phyloP scores from a whole-genome alignment of 1,140 invertebrate species.

The Pissodes strobi region DNA sequence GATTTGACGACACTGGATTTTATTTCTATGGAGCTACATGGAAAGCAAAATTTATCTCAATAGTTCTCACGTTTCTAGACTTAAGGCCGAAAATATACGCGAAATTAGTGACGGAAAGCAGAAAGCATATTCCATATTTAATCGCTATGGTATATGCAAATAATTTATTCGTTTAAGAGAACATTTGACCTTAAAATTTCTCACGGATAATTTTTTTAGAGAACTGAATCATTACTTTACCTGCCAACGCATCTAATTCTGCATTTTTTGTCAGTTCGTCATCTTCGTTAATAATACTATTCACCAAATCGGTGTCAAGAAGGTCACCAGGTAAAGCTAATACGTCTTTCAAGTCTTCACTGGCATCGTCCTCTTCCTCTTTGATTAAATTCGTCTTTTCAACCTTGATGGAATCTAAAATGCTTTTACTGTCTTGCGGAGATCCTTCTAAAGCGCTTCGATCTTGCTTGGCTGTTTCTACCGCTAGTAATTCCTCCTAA shows the following conservation, averaged over 20 bases:
- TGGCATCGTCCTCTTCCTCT: slow-evolving; percentile 64
- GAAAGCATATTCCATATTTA: no score
- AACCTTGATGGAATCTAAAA: slow-evolving; percentile 14
- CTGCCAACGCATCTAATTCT: slow-evolving; percentile 56
- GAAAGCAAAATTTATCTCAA: no score
- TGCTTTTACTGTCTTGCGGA: background rate
- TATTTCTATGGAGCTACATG: no score
- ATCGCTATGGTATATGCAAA: no score
- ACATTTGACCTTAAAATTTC: background rate
- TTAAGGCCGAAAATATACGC: no score
- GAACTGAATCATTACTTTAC: slow-evolving; percentile 20
- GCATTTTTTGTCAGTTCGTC: slow-evolving; percentile 62
- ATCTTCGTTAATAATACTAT: slow-evolving; percentile 76
- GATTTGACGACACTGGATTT: no score
- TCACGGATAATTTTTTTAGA: slow-evolving; percentile 43
- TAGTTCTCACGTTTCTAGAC: no score
- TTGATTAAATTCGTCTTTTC: slow-evolving; percentile 43
- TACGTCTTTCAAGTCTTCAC: slow-evolving; percentile 71
- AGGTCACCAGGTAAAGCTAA: slow-evolving; percentile 69
- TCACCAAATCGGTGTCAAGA: slow-evolving; percentile 73
- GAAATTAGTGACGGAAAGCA: no score
- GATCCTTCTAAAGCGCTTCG: background rate
- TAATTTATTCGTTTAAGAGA: no score
- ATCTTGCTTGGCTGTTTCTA: slow-evolving; percentile 66
- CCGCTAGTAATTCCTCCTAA: slow-evolving; percentile 68